Evolutionary conservation across 2,113 vertebrate genomes (phyloP).

Genomic region (Butorides virescens): DNA sequence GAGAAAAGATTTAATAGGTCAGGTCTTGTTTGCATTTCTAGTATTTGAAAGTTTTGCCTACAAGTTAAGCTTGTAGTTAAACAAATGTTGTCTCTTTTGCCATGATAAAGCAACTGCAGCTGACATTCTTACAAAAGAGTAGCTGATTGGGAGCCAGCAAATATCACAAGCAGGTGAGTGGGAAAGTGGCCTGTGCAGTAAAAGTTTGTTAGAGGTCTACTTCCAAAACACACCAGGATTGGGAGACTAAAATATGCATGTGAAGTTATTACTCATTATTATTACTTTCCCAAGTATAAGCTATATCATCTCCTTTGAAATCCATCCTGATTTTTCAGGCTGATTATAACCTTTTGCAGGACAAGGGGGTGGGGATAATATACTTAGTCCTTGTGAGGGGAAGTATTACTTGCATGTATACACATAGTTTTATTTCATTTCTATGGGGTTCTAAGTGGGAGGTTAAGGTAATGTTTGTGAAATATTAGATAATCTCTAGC

Average conservation of each 20-base stretch:
- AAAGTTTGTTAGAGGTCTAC: neutral
- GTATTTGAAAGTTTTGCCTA: neutral
- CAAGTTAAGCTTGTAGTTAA: neutral
- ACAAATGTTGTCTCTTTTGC: neutral
- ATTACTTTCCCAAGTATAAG: neutral
- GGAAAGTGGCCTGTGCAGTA: neutral
- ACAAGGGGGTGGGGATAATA: neutral
- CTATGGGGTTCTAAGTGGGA: neutral
- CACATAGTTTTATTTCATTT: neutral
- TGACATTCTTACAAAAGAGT: neutral
- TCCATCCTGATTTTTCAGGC: neutral
- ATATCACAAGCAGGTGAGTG: neutral
- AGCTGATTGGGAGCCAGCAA: neutral
- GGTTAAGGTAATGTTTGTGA: neutral
- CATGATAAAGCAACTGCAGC: neutral
- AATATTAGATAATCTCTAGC: neutral
- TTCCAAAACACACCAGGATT: neutral
- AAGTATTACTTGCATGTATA: neutral
- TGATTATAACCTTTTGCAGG: neutral
- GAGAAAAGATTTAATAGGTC: neutral
- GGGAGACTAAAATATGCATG: neutral
- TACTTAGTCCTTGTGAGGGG: neutral
- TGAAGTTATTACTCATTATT: neutral
- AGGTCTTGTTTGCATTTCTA: neutral
- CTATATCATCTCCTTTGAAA: neutral